Base-by-base conservation (phyloP, 2,113 vertebrate genomes). In the Hippocampus abdominalis region DNA sequence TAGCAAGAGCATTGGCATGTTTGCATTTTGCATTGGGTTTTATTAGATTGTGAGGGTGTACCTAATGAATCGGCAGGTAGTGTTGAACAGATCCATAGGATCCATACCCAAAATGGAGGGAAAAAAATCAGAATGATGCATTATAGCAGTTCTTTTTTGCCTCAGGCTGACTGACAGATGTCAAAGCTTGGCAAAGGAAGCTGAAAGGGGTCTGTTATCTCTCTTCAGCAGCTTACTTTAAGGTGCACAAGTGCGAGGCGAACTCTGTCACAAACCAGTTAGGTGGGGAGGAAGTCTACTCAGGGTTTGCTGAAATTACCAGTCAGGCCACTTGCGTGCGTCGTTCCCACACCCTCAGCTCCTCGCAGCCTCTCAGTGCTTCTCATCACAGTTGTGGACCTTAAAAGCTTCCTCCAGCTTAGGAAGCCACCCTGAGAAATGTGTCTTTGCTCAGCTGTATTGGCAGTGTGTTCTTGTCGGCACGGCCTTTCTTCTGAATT, bases 261-360 rank as follows among this genome's bases (percentile, higher is more conserved):
- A 15, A 66, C 68, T 77, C 65, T 27, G 65, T 84, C 36, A 64
- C 65, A 69, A 88, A 84, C 72, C 81, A 72, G 77, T 82, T 74
- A n/a, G 76, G 60, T 72, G 36, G 42, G 62, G 69, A 67, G 32
- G 63, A 65, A 76, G 74, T 66, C 49, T 66, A 42, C 29, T 59
- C 1, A 3, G 25, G 59, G 42, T 74, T 64, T 81, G 75, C 64
- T 72, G 66, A 73, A 74, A 46, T 53, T 67, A 70, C 67, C 71
- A 51, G 69, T 74, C 70, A 57, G 62, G 75, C 48, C 23, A 64
- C 62, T 66, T 70, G 27, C 49, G 3, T 21, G 54, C 32, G 20
- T 21, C 4, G 71, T 70, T 73, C 68, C 56, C 63, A 57, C 72
- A 40, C 49, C 71, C 44, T 76, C 71, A 18, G 27, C 56, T 53